These are phyloP conservation scores for Morinoia aosen DNA, from an alignment of 2,888 invertebrate species.

Conservation along the genomic window DNA sequence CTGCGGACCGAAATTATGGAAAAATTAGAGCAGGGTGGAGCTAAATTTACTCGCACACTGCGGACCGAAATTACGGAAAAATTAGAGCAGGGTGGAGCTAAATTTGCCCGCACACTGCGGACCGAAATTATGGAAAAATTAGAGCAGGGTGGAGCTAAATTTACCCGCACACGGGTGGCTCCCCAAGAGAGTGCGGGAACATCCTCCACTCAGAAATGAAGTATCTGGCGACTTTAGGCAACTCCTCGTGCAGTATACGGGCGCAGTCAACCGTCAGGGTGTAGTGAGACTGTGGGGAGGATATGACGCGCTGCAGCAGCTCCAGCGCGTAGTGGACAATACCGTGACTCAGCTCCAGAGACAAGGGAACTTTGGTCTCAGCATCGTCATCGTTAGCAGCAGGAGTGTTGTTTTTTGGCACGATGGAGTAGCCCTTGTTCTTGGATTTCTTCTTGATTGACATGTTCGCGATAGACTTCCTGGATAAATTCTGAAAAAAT, in stretches of 20 bases:
- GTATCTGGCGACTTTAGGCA: conserved; percentile 6
- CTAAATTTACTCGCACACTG: no score
- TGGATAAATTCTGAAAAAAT: not conserved
- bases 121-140: no score
- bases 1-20: no score
- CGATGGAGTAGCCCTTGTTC: not conserved
- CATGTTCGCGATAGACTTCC: not conserved
- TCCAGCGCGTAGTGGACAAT: not conserved
- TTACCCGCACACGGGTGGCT: not conserved
- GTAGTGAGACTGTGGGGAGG: not conserved
- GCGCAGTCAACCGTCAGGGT: conserved; percentile 23
- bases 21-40: no score
- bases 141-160: not conserved
- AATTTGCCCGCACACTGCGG: no score
- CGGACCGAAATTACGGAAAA: no score
- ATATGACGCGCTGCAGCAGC: not conserved
- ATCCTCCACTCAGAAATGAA: not conserved
- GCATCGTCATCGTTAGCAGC: not conserved
- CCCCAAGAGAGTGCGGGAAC: not conserved
- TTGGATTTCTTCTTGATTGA: conserved; percentile 21
- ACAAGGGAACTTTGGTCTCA: not conserved
- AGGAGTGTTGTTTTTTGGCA: not conserved
- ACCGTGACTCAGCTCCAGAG: not conserved
- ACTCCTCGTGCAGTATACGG: not conserved
- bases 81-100: no score